These are phyloP conservation scores for Montipora capricornis DNA, from an alignment of 64 coral and sea anemone species.

Conservation along the genomic window DNA sequence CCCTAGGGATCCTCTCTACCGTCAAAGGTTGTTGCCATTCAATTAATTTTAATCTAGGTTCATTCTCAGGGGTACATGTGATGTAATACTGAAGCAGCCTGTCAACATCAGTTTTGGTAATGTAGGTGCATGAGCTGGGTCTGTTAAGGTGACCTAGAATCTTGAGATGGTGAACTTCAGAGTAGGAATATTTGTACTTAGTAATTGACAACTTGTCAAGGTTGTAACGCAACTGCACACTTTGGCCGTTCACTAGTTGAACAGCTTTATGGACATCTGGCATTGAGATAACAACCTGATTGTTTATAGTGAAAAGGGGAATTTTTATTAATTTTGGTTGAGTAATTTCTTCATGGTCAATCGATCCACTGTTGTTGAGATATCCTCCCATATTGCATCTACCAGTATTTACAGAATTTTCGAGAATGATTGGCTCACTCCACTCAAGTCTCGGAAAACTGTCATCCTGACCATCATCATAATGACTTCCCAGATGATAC, in stretches of 20 bases:
- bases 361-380: neutral
- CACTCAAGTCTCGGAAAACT: conserved; percentile 61
- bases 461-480: neutral
- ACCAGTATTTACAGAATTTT: neutral
- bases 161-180: conserved; percentile 77
- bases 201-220: conserved; percentile 82
- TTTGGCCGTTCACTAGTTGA: conserved; percentile 87
- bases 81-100: conserved; percentile 77
- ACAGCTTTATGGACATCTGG: conserved; percentile 89
- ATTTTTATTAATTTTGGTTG: conserved; percentile 53
- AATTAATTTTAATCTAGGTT: conserved; percentile 56
- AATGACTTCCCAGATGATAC: conserved; percentile 65
- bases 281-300: conserved; percentile 84
- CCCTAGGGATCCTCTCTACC: conserved; percentile 1
- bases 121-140: conserved; percentile 90
- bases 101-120: conserved; percentile 75
- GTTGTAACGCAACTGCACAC: conserved; percentile 91
- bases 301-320: conserved; percentile 71
- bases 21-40: conserved; percentile 70
- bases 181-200: conserved; percentile 79
- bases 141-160: conserved; percentile 82
- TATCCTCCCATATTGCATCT: neutral
- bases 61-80: conserved; percentile 54
- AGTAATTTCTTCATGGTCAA: neutral
- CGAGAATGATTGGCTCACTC: conserved; percentile 67